Evolutionary conservation across 2,797 vertebrate genomes (phyloP).

Genomic region (Serranus cabrilla): DNA sequence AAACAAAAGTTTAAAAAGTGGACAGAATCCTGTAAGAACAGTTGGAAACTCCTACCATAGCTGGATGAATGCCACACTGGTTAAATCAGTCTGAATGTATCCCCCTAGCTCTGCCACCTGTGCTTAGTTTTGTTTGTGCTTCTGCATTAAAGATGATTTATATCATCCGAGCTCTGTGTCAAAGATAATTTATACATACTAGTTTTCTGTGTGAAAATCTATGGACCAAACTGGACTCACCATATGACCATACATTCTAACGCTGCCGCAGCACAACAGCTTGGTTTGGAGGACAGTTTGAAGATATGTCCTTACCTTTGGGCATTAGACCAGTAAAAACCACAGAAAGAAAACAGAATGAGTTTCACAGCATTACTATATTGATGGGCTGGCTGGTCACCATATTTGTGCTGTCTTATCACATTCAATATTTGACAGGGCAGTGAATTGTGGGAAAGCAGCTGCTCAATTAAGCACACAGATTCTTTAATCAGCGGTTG

Average conservation of each 20-base stretch:
- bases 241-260: slow-evolving; percentile 50
- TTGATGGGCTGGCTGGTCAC: slow-evolving; percentile 40
- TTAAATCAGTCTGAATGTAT: slow-evolving; percentile 19
- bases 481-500: slow-evolving; percentile 70
- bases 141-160: slow-evolving; percentile 50
- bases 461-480: slow-evolving; percentile 69
- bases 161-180: slow-evolving; percentile 18
- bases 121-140: slow-evolving; percentile 24
- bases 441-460: slow-evolving; percentile 58
- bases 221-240: slow-evolving; percentile 41
- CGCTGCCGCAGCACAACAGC: slow-evolving; percentile 48
- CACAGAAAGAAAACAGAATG: slow-evolving; percentile 22
- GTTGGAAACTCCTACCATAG: not conserved
- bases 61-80: slow-evolving; percentile 16
- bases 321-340: slow-evolving; percentile 49
- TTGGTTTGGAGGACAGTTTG: slow-evolving; percentile 55
- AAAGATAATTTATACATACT: slow-evolving; percentile 44
- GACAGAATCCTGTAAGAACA: not conserved
- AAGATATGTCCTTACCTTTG: slow-evolving; percentile 44
- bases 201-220: slow-evolving; percentile 33
- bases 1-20: not conserved
- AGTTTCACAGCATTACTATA: slow-evolving; percentile 35
- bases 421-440: slow-evolving; percentile 63
- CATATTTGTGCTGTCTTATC: slow-evolving; percentile 52
- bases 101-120: slow-evolving; percentile 30